Base-by-base conservation (phyloP, 2,888 invertebrate genomes). In the Prosopocoilus inquinatus region DNA sequence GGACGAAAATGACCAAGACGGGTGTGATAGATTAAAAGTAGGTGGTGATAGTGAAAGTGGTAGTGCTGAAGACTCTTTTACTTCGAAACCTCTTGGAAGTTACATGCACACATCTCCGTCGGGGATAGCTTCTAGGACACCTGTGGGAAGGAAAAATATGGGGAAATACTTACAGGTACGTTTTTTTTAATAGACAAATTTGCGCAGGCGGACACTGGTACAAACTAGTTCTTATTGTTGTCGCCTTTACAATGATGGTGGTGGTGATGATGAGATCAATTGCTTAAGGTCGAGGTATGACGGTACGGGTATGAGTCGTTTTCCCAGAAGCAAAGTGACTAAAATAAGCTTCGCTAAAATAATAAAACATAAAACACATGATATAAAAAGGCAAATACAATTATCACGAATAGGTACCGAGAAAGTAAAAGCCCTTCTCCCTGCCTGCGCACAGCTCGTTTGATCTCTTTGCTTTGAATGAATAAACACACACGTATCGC, bases 91-190 rank as follows among this genome's bases (percentile, higher is more conserved):
- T 16, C 66, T 77, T 52, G 77, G 76, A 7, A 74, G 72, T 59
- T 77, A 76, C 59, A 63, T 75, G 61, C 76, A 77, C 61, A 74
- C 72, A 32, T 68, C 72, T 11, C 65, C 69, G 9, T 72, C 71
- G 11, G 77, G 76, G 12, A 76, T 77, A 44, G 75, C 76, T 28
- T 76, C 76, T 2, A 72, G 77, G 63, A 76, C 71, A 48, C 76
- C 76, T 2, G 74, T 72, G 11, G 77, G 77, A 34, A 65, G 77
- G 47, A 75, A 75, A 59, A 73, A 75, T 50, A 59, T 68, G 60
- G 76, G 76, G 51, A 76, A 76, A 64, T 75, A 69, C 61, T 64
- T 76, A 53, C 77, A 77, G 73, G 77, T 76, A 45, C 63, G 66
- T 64, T 12, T 4, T 64, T 12, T 4, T 28, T 28, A 28, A 28